These are phyloP conservation scores for Apodemia zela DNA, from an alignment of 2,888 invertebrate genomes.

Conservation along the genomic window DNA sequence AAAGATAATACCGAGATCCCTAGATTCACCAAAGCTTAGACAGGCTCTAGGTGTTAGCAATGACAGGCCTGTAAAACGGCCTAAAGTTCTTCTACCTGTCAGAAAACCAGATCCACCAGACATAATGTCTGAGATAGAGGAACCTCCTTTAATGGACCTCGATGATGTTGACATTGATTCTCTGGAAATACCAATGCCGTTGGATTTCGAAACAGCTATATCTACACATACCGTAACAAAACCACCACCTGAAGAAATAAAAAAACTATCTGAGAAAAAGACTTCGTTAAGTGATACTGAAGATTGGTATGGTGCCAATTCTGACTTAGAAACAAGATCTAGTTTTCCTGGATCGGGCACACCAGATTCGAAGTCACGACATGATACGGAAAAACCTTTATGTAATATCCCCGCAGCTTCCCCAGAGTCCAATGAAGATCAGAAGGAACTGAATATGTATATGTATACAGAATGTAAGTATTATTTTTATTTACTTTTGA, in stretches of 20 bases:
- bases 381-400: conserved; percentile 40
- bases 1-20: conserved; percentile 33
- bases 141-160: conserved; percentile 18
- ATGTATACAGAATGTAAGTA: too few species aligned
- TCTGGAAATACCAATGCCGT: conserved; percentile 27
- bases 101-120: conserved; percentile 44
- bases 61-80: conserved; percentile 57
- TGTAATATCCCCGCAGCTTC: conserved; percentile 37
- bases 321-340: conserved; percentile 64
- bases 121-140: neutral
- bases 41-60: conserved; percentile 43
- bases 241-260: conserved; percentile 37
- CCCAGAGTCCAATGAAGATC: conserved; percentile 55
- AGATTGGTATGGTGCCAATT: conserved; percentile 54
- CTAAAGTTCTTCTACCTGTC: conserved; percentile 61
- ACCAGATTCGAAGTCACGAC: conserved; percentile 54
- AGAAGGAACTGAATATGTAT: conserved; percentile 42
- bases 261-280: conserved; percentile 38
- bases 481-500: too few species aligned
- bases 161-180: conserved; percentile 17
- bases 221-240: conserved; percentile 66
- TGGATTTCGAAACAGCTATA: conserved; percentile 65
- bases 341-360: conserved; percentile 64
- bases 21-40: conserved; percentile 65
- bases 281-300: conserved; percentile 58